Base-by-base conservation (phyloP, 2,113 vertebrate genomes). In the Lampris incognitus region DNA sequence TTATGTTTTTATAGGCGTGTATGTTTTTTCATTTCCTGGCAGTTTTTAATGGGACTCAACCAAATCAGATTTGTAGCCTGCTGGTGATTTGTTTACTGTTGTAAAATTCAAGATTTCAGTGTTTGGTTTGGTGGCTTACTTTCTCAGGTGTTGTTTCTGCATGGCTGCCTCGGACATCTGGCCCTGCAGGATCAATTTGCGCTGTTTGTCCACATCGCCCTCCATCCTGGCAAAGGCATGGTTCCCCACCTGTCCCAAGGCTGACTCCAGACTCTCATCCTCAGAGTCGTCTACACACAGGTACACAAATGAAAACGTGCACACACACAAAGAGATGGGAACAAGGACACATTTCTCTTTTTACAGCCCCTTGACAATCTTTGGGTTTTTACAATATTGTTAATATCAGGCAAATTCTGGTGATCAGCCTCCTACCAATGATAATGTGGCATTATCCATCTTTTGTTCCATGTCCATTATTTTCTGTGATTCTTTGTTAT, bases 211-310 rank as follows among this genome's bases (percentile, higher is more conserved):
- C 69, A 99, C 95, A 0, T 99, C 97, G 3, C 96, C 98, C 87
- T 99, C 98, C 98, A 99, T 99, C 39, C 96, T 94, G 59, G 98
- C 96, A 74, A 99, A 99, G 7, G 98, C 97, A 41, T 99, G 98
- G 39, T 94, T 96, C 24, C 97, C 98, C 84, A 99, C 97, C 79
- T 97, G 96, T 52, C 94, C 96, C 73, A 99, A 76, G 80, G 97
- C 97, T 2, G 90, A 91, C 64, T 96, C 96, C 88, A 97, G 88
- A 61, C 91, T 95, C 37, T 97, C 97, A 58, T 97, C 97, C 78
- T 96, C 95, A 3, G 93, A 94, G 70, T 94, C 93, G 55, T 97
- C 97, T 97, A 10, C 41, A 62, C 38, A 79, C 38, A 63, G 37
- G 56, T 39, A 64, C 11, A 73, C 76, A 78, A 10, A 49, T 39